Conservation (phyloP, 2,797 vertebrate species). For the Semotilus atromaculatus region DNA sequence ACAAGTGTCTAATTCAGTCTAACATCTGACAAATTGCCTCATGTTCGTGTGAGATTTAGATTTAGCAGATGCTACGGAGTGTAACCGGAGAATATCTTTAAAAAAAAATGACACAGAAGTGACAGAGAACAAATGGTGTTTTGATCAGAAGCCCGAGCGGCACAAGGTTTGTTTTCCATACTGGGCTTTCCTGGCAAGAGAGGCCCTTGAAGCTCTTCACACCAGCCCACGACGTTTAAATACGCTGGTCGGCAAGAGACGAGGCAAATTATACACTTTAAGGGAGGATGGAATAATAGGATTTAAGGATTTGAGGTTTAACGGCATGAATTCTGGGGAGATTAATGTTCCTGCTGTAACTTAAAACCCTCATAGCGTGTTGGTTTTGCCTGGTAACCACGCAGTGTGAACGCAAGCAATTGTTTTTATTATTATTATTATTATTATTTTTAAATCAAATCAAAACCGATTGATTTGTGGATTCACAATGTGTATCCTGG, state of each 20-base stretch:
- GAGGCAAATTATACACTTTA: conserved; percentile 48
- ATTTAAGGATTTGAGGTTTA: conserved; percentile 42
- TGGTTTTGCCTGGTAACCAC: background rate
- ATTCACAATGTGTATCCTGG: background rate
- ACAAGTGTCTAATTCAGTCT: conserved; percentile 22
- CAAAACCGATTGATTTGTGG: background rate
- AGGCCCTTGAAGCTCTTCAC: conserved; percentile 45
- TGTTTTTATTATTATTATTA: background rate
- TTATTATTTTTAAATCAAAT: background rate
- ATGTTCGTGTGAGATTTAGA: background rate
- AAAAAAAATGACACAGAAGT: background rate
- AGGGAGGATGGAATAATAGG: conserved; percentile 39
- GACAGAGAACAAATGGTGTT: conserved; percentile 11
- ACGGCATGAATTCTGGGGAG: conserved; percentile 19
- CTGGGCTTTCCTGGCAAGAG: conserved; percentile 48
- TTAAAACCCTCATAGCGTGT: conserved; percentile 11
- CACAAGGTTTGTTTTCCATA: conserved; percentile 40
- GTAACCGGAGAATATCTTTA: background rate
- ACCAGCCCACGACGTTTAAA: conserved; percentile 48
- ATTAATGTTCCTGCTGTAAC: conserved; percentile 26
- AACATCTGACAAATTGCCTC: background rate
- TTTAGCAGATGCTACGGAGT: conserved; percentile 27
- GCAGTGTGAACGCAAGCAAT: conserved; percentile 1
- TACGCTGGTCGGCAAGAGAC: conserved; percentile 43
- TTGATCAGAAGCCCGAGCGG: conserved; percentile 16